Evolutionary conservation across 2,888 invertebrate genomes (phyloP).

Genomic region (Corbicula japonica): DNA sequence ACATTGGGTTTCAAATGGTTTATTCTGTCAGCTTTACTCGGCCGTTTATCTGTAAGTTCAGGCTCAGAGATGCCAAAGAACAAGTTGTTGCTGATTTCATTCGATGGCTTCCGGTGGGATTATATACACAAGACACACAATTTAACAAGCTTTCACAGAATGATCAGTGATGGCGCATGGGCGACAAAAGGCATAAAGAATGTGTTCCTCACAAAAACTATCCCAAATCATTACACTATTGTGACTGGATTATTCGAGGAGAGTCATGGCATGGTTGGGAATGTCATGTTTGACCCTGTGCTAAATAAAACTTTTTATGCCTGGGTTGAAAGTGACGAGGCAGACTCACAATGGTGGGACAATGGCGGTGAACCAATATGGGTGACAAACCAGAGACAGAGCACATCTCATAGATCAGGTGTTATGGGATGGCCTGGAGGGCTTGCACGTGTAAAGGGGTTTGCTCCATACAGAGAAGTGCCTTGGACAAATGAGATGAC

Average conservation of each 20-base stretch:
- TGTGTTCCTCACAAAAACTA: constrained; percentile 89
- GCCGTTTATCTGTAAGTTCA: no score
- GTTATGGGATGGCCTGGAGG: constrained; percentile 92
- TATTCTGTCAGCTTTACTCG: no score
- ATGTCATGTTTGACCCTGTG: constrained; percentile 89
- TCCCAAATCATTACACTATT: constrained; percentile 92
- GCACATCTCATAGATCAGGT: constrained; percentile 89
- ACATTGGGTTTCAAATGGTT: no score
- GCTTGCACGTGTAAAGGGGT: constrained; percentile 85
- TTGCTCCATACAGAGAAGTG: constrained; percentile 69
- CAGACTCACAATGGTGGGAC: constrained; percentile 87
- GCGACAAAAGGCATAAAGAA: constrained; percentile 87
- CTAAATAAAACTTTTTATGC: constrained; percentile 75
- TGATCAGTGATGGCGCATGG: constrained; percentile 89
- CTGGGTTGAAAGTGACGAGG: constrained; percentile 68
- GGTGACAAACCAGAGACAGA: constrained; percentile 88
- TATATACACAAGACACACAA: constrained; percentile 88
- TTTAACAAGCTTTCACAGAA: constrained; percentile 88
- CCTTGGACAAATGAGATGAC: constrained; percentile 75
- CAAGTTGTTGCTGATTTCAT: constrained; percentile 89
- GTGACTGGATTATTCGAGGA: constrained; percentile 89
- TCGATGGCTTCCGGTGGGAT: constrained; percentile 91
- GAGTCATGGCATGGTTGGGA: constrained; percentile 91
- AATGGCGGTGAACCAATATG: constrained; percentile 86
- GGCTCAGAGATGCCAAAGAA: no score